phyloP scores from a whole-genome alignment of 2,113 vertebrate genomes.

The Siniperca knerii region DNA sequence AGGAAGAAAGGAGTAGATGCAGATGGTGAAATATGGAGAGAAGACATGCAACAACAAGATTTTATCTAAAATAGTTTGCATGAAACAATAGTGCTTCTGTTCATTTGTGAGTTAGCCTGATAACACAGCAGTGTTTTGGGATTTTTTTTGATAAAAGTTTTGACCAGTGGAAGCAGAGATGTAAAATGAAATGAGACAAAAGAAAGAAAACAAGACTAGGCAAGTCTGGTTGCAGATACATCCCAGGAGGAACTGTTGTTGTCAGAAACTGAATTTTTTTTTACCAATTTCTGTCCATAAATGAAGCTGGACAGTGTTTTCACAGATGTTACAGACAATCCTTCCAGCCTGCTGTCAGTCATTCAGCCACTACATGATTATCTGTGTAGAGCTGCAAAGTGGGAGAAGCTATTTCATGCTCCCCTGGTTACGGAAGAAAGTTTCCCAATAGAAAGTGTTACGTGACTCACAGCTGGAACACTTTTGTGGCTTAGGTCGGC shows the following conservation, averaged over 20 bases:
- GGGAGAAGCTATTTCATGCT: background rate
- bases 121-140: background rate
- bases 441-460: background rate
- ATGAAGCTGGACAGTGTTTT: background rate
- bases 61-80: background rate
- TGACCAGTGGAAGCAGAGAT: background rate
- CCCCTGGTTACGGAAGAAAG: background rate
- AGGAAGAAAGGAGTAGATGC: background rate
- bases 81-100: background rate
- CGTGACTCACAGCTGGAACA: background rate
- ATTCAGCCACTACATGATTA: background rate
- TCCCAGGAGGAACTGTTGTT: background rate
- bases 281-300: background rate
- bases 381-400: background rate
- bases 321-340: background rate
- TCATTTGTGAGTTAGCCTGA: background rate
- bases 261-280: background rate
- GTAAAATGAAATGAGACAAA: background rate
- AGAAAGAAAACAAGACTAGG: background rate
- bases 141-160: background rate
- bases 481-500: background rate
- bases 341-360: background rate
- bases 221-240: background rate
- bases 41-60: conserved; percentile 18
- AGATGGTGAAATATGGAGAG: conserved; percentile 33